Evolutionary conservation across 2,888 invertebrate genomes (phyloP).

Genomic region (Scaptomyza parva): DNA sequence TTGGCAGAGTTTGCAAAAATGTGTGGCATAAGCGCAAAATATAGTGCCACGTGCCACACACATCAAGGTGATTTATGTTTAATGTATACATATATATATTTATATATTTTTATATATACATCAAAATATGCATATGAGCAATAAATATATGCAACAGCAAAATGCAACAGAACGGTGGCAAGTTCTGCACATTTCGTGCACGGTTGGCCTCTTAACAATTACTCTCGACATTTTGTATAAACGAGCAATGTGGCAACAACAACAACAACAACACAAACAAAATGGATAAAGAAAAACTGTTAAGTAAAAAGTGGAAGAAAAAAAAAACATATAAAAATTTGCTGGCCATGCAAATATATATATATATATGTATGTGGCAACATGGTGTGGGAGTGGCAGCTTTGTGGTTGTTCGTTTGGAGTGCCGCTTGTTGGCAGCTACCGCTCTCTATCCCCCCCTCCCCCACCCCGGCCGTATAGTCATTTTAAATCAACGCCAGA

Average conservation of each 20-base stretch:
- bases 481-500: constrained; percentile 66
- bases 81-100: constrained; percentile 7
- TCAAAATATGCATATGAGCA: constrained; percentile 44
- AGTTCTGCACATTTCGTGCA: constrained; percentile 32
- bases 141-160: constrained; percentile 4
- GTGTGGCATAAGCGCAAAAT: constrained; percentile 26
- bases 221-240: constrained; percentile 43
- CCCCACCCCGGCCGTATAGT: constrained; percentile 33
- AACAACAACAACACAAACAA: constrained; percentile 4
- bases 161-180: constrained; percentile 13
- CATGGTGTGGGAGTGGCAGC: constrained; percentile 28
- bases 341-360: constrained; percentile 23
- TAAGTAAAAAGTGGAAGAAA: constrained; percentile 3
- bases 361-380: constrained; percentile 1
- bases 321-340: constrained; percentile 24
- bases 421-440: constrained; percentile 28
- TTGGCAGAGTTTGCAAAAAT: constrained; percentile 12
- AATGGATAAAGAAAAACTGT: constrained; percentile 5
- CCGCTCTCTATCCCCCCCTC: neutral
- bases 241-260: constrained; percentile 16
- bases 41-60: constrained; percentile 22
- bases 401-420: constrained; percentile 42
- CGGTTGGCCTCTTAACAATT: constrained; percentile 45
- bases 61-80: constrained; percentile 24
- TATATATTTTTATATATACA: constrained; percentile 6